Conservation (phyloP, 2,113 vertebrate genomes). For the Amazona guildingii region DNA sequence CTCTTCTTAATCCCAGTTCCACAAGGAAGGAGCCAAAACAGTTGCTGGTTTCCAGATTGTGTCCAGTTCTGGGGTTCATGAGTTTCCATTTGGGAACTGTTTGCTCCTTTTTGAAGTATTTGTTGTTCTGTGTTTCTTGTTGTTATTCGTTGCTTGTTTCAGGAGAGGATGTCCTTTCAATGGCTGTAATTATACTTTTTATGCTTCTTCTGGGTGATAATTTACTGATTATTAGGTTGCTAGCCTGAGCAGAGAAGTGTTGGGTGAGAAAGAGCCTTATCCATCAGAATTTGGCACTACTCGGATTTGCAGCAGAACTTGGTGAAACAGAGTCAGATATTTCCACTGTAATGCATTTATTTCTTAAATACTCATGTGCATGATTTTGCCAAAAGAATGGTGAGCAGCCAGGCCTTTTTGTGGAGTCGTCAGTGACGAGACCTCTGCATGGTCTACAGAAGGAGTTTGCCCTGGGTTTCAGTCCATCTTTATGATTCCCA, state of each 20-base stretch:
- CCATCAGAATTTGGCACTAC: not conserved
- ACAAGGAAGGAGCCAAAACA: not conserved
- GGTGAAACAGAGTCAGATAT: not conserved
- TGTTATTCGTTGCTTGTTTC: not conserved
- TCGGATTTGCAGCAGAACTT: not conserved
- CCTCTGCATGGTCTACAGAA: not conserved
- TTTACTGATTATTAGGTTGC: not conserved
- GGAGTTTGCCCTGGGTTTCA: not conserved
- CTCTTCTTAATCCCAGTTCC: not conserved
- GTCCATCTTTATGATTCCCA: not conserved
- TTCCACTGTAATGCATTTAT: not conserved
- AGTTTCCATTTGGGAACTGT: not conserved
- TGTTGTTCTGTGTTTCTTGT: not conserved
- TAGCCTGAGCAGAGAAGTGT: not conserved
- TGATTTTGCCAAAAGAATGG: not conserved
- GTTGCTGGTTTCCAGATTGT: not conserved
- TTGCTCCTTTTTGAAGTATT: not conserved
- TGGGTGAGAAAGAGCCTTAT: not conserved
- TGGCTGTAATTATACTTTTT: not conserved
- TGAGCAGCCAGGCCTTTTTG: not conserved
- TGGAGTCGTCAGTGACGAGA: rapidly evolving
- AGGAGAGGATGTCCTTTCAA: not conserved
- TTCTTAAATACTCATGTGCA: not conserved
- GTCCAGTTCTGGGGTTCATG: not conserved
- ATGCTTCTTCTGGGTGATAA: not conserved